Base-by-base conservation (phyloP, 2,888 invertebrate genomes). In the Rhagophthalmus giganteus region DNA sequence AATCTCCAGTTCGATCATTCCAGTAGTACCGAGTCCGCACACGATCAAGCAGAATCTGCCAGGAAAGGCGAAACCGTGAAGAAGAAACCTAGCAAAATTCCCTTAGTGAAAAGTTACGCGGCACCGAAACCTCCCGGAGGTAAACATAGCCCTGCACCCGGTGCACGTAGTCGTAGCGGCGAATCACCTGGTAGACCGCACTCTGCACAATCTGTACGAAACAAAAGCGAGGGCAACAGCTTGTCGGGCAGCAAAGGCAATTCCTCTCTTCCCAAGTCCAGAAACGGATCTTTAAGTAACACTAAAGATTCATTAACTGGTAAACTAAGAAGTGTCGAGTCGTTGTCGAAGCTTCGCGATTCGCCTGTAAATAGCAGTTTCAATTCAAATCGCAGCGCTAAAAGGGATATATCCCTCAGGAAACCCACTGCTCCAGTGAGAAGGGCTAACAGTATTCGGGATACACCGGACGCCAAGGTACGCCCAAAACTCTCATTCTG, bases 401-500 rank as follows among this genome's bases (percentile, higher is more conserved):
- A 57, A 41, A 63, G 59, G 58, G 63, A 55, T 15, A 41, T 20
- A 12, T 62, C 65, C 50, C 48, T 67, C 64, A 61, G 70, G 58
- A 72, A 71, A 60, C 54, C 60, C 14, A 58, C 63, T 47, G 52
- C 62, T 32, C 65, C 67, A 44, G 65, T 60, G 37, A 60, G 68
- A 59, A 66, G 61, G 58, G 59, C 54, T 49, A 74, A 64, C 66
- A 76, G 70, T 71, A 73, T 58, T 69, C 72, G 64, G 59, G 66
- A 63, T 56, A 67, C 60, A 69, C 73, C 64, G 68, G 82, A 82
- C 71, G 67, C 72, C 71, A 87, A 87, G 87, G 87, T 87, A 84
- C 87, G 87, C 73, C 75, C 80, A 74, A 82, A 81, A 77, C 80
- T 81, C 74, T 80, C 81, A 75, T 84, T 85, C 80, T 86, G 85